Base-by-base conservation (phyloP, 2,113 vertebrate species). In the Scolopax mira region DNA sequence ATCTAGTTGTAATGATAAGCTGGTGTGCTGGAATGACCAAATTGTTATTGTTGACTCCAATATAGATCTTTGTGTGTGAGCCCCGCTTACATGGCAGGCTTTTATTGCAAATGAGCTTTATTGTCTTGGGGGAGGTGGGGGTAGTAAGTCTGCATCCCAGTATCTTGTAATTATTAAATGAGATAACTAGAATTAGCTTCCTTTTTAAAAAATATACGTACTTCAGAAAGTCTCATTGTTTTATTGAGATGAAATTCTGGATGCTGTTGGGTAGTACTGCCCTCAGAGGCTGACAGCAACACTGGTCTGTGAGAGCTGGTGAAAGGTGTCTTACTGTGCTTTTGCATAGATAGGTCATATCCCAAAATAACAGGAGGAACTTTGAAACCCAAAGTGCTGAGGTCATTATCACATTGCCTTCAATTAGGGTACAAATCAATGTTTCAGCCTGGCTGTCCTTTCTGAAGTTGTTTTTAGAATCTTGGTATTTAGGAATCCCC, bases 381-480 rank as follows among this genome's bases (percentile, higher is more conserved):
- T 66, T 10, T 67, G 78, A 88, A 79, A 85, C 55, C 17, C 69
- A 86, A 8, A 60, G 49, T 15, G 77, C 93, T 75, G 69, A 79
- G 72, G 10, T 42, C 14, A 1, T 60, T 31, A 21, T 90, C 89
- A 25, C 55, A 8, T 25, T 57, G 65, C 89, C 48, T 78, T 33
- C 77, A 31, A 2, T 1, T 60, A 92, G 77, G 66, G 55, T 28
- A 90, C 52, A 74, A 67, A 92, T 92, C 89, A 35, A 49, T 89
- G 52, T 21, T 60, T 18, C 61, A 60, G 23, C 70, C 89, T 57
- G 25, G 1, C 48, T 81, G 83, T 55, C 72, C 77, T 92, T 90
- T 66, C 48, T 74, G 42, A 14, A 35, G 89, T 3, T 92, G 77
- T 81, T 96, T 95, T 90, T 70, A 88, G 82, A 61, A 21, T 13